Percentiles rank a stretch among this genome's conserved stretches.
These are phyloP conservation scores for Cantharis nigra DNA, from an alignment of 2,888 invertebrate genomes.

Conservation along the genomic window DNA sequence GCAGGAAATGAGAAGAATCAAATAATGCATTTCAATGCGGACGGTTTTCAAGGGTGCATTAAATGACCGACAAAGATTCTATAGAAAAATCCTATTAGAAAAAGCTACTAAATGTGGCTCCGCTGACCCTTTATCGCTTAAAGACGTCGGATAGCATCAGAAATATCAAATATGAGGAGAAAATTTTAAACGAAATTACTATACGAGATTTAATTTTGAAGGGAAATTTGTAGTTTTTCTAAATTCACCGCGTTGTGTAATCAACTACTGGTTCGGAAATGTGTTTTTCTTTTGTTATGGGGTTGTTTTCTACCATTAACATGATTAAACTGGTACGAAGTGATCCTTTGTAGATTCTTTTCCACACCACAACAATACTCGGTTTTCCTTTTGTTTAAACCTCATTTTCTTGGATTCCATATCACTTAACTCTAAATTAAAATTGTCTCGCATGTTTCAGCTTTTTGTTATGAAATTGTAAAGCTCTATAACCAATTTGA, in stretches of 20 bases:
- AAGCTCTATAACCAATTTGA: not conserved
- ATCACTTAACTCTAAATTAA: conserved; percentile 31
- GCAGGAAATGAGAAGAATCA: conserved; percentile 27
- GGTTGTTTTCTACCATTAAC: conserved; percentile 42
- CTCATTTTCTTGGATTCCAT: conserved; percentile 25
- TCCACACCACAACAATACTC: conserved; percentile 46
- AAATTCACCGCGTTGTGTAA: not conserved
- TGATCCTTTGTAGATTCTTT: conserved; percentile 42
- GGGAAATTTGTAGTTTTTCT: not conserved
- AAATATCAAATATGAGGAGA: conserved; percentile 18
- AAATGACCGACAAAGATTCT: conserved; percentile 15
- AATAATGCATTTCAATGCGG: conserved; percentile 16
- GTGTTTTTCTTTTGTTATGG: conserved; percentile 19
- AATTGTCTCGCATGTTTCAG: conserved; percentile 13
- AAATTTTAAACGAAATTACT: conserved; percentile 7
- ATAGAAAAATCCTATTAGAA: conserved; percentile 14
- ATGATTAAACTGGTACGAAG: conserved; percentile 51
- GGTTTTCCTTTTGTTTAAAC: conserved; percentile 40
- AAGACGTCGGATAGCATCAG: conserved; percentile 31
- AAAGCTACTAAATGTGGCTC: conserved; percentile 10
- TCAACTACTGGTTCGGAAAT: conserved; percentile 1
- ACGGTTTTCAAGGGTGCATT: conserved; percentile 16
- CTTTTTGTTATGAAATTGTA: not conserved
- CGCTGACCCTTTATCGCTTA: conserved; percentile 28
- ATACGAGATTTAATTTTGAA: not conserved